Percentiles rank a stretch among this genome's conserved stretches.
Conservation (phyloP, 2,888 invertebrate genomes). For the Phania funesta region DNA sequence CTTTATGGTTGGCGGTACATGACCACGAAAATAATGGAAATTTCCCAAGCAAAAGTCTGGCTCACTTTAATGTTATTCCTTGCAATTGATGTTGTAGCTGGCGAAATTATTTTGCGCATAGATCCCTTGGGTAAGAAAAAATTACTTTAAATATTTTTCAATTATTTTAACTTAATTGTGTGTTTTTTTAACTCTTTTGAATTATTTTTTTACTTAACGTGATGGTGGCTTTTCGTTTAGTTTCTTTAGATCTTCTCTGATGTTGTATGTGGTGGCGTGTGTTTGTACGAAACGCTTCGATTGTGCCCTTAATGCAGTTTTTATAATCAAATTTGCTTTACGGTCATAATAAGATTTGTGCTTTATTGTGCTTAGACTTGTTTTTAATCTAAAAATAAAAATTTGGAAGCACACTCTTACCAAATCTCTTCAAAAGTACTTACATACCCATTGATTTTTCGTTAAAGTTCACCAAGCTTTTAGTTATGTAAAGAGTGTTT, state of each 20-base stretch:
- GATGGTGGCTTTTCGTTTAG: neutral
- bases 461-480: too few relatives aligned
- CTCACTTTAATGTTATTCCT: slow-evolving; percentile 73
- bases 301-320: slow-evolving; percentile 46
- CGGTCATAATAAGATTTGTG: slow-evolving; percentile 45
- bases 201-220: neutral
- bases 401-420: neutral
- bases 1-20: slow-evolving; percentile 57
- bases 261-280: neutral
- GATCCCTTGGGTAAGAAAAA: slow-evolving; percentile 79
- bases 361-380: slow-evolving; percentile 11
- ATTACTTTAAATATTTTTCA: slow-evolving; percentile 41
- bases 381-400: neutral
- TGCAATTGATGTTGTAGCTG: slow-evolving; percentile 72
- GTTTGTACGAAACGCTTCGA: slow-evolving; percentile 15
- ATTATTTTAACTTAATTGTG: slow-evolving; percentile 27
- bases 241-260: neutral
- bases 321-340: slow-evolving; percentile 51
- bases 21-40: slow-evolving; percentile 76
- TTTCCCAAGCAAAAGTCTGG: slow-evolving; percentile 72
- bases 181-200: neutral
- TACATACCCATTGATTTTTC: too few relatives aligned
- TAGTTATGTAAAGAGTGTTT: too few relatives aligned
- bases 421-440: too few relatives aligned
- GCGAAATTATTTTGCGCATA: slow-evolving; percentile 79